Conservation (phyloP, 2,113 vertebrate genomes). For the Crotophaga sulcirostris region DNA sequence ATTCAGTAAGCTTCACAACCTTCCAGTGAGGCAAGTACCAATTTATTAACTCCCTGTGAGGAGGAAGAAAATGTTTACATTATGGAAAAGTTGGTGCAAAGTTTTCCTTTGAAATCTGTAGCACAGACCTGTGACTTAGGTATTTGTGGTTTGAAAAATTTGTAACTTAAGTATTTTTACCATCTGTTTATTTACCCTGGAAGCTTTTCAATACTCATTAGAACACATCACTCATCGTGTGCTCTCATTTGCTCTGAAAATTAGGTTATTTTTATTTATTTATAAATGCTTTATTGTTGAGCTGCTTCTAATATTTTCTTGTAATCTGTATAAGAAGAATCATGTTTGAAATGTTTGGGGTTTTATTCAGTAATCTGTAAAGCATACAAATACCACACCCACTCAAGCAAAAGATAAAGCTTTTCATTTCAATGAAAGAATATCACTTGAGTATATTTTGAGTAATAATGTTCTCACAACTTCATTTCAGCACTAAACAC, state of each 20-base stretch:
- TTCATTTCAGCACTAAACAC: neutral
- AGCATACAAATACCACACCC: neutral
- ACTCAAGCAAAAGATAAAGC: neutral
- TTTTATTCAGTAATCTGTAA: neutral
- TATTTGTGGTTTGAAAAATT: constrained; percentile 6
- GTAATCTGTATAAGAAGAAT: neutral
- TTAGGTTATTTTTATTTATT: constrained; percentile 12
- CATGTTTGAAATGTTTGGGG: neutral
- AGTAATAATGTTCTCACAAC: neutral
- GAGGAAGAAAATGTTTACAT: neutral
- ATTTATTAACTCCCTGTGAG: neutral
- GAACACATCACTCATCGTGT: neutral
- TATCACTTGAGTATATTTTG: neutral
- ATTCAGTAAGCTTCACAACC: neutral
- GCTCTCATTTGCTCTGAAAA: neutral
- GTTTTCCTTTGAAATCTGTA: neutral
- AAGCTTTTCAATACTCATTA: constrained; percentile 10
- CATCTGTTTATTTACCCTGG: constrained; percentile 36
- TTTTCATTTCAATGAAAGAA: neutral
- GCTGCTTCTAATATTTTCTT: neutral
- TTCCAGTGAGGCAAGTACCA: neutral
- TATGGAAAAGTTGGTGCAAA: neutral
- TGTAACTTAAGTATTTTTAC: constrained; percentile 23
- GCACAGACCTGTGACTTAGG: neutral
- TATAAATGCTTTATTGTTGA: constrained; percentile 6